A percentile compares a stretch with the other conserved stretches of the same genome.
Conservation (phyloP, 2,888 invertebrate genomes). For the Abrostola triplasia region DNA sequence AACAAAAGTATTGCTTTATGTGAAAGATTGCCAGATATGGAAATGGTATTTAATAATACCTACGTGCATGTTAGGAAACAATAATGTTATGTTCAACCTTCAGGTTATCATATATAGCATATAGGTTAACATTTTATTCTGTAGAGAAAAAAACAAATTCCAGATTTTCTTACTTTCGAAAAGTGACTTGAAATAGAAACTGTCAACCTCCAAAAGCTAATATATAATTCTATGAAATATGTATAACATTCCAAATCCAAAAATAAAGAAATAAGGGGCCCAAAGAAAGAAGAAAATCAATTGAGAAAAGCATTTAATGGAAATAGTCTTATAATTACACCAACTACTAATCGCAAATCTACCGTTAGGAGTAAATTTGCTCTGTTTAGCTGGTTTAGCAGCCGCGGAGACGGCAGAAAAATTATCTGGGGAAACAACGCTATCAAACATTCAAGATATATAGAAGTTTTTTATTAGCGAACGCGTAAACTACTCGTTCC, state of each 20-base stretch:
- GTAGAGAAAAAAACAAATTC: too few species aligned
- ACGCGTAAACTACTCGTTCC: slow-evolving; percentile 21
- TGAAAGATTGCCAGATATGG: slow-evolving; percentile 49
- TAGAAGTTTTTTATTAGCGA: slow-evolving; percentile 29
- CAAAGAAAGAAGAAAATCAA: not conserved
- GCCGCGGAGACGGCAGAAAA: slow-evolving; percentile 55
- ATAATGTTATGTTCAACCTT: slow-evolving; percentile 34
- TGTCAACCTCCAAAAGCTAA: too few species aligned
- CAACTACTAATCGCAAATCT: slow-evolving; percentile 52
- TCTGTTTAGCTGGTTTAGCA: slow-evolving; percentile 49
- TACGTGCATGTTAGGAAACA: slow-evolving; percentile 16
- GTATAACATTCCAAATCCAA: too few species aligned
- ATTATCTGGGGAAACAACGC: slow-evolving; percentile 54
- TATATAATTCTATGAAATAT: too few species aligned
- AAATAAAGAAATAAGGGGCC: too few species aligned
- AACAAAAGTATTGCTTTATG: slow-evolving; percentile 16
- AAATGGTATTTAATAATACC: slow-evolving; percentile 16
- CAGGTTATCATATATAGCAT: slow-evolving; percentile 17
- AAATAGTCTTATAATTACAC: slow-evolving; percentile 59
- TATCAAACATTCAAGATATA: slow-evolving; percentile 38
- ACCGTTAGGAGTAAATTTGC: slow-evolving; percentile 57
- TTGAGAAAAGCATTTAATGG: not conserved
- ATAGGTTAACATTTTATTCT: too few species aligned
- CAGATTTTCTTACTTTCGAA: too few species aligned
- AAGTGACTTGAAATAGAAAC: too few species aligned